These are phyloP conservation scores for Phanerotoma sp. DNA, from an alignment of 2,888 invertebrate species.

Conservation along the genomic window DNA sequence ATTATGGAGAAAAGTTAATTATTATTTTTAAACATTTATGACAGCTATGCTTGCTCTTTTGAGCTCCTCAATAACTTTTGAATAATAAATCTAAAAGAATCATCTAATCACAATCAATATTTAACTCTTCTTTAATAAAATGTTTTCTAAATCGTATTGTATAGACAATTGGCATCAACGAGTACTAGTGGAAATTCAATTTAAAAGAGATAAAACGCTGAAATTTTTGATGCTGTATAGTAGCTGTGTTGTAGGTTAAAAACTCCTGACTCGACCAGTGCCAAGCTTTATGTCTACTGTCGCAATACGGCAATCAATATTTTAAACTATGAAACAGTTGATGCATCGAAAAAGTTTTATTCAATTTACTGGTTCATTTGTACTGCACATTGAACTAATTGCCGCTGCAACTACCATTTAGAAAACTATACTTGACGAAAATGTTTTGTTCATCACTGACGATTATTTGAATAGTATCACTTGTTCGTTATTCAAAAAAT, in stretches of 20 bases:
- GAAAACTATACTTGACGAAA: too few species aligned
- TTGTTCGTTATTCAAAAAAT: too few species aligned
- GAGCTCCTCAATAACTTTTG: too few species aligned
- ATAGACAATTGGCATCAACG: conserved; percentile 22
- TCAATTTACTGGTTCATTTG: background rate
- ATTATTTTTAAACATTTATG: too few species aligned
- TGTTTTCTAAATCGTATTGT: conserved; percentile 26
- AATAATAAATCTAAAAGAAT: too few species aligned
- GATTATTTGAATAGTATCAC: too few species aligned
- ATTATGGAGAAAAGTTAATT: too few species aligned
- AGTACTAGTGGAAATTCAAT: conserved; percentile 21
- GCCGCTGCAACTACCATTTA: too few species aligned
- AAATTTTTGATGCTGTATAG: conserved; percentile 17
- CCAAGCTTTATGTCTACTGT: conserved; percentile 44
- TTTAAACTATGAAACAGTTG: conserved; percentile 27
- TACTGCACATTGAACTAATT: too few species aligned
- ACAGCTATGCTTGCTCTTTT: too few species aligned
- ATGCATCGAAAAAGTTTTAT: conserved; percentile 13
- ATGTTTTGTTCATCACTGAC: too few species aligned
- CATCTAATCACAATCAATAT: too few species aligned
- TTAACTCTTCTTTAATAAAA: background rate
- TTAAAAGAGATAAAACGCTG: conserved; percentile 1
- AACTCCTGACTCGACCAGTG: conserved; percentile 39
- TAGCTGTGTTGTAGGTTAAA: conserved; percentile 16
- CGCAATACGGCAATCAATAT: conserved; percentile 55